These are phyloP conservation scores for Pomatostomus ruficeps DNA, from an alignment of 2,113 vertebrate species.

Conservation along the genomic window DNA sequence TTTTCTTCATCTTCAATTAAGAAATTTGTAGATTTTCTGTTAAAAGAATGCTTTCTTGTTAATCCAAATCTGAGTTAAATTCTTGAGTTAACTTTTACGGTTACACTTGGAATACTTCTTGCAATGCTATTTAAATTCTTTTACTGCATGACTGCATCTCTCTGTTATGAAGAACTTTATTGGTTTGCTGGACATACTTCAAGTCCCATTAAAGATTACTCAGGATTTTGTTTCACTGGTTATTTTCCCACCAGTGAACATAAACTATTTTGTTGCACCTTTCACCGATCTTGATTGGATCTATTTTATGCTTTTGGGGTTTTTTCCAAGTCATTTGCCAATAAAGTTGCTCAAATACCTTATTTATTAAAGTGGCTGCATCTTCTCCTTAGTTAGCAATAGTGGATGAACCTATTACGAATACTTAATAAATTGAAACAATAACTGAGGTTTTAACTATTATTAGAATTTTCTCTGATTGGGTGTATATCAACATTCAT, in stretches of 20 bases:
- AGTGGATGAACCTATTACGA: neutral
- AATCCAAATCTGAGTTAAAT: neutral
- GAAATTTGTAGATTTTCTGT: neutral
- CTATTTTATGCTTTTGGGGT: neutral
- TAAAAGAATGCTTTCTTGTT: neutral
- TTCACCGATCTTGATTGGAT: neutral
- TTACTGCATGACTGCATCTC: neutral
- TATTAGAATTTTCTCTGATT: neutral
- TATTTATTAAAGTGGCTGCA: neutral
- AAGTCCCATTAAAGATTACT: slow-evolving; percentile 4
- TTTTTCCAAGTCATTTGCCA: slow-evolving; percentile 31
- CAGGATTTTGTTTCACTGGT: slow-evolving; percentile 27
- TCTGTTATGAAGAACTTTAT: neutral
- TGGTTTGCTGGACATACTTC: slow-evolving; percentile 4
- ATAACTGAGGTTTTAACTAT: neutral
- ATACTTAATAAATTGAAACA: neutral
- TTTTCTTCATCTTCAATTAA: neutral
- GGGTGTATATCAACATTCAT: neutral
- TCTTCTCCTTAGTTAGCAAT: slow-evolving; percentile 27
- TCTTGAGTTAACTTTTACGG: neutral
- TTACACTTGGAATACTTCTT: neutral
- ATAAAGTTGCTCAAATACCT: slow-evolving; percentile 13
- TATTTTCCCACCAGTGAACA: slow-evolving; percentile 27
- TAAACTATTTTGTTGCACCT: neutral
- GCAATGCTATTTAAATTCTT: slow-evolving; percentile 9